These are phyloP conservation scores for Micromesistius poutassou DNA, from an alignment of 2,797 vertebrate genomes.

Conservation along the genomic window DNA sequence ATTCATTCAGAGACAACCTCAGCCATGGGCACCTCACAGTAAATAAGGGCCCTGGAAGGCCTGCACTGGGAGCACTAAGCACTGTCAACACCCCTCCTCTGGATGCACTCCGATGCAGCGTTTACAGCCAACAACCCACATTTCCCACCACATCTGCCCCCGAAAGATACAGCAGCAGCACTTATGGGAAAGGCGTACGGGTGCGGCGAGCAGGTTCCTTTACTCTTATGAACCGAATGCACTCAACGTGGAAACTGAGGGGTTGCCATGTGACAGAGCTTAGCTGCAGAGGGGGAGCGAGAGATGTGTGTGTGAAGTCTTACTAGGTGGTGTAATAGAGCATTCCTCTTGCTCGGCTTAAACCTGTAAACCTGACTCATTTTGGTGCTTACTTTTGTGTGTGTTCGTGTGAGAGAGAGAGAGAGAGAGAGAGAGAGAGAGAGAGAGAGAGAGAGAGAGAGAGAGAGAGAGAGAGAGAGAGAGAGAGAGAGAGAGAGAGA, in stretches of 20 bases:
- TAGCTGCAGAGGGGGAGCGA: conserved; percentile 66
- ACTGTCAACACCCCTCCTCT: conserved; percentile 54
- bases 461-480: conserved; percentile 32
- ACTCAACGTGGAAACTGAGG: conserved; percentile 61
- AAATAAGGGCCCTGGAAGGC: conserved; percentile 59
- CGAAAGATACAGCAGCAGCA: conserved; percentile 28
- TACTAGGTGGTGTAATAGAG: conserved; percentile 66
- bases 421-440: not conserved
- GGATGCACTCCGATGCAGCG: conserved; percentile 22
- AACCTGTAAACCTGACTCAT: conserved; percentile 3
- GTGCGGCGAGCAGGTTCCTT: conserved; percentile 30
- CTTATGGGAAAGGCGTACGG: not conserved
- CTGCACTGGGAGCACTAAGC: conserved; percentile 32
- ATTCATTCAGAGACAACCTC: conserved; percentile 24
- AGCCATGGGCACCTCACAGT: conserved; percentile 46
- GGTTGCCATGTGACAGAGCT: conserved; percentile 68
- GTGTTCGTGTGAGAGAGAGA: not conserved
- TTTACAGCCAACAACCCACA: conserved; percentile 6
- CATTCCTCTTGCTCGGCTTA: conserved; percentile 53
- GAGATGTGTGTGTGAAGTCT: conserved; percentile 61
- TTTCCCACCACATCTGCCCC: conserved; percentile 66
- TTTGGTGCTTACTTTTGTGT: not conserved
- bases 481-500: conserved; percentile 43
- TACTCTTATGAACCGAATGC: conserved; percentile 53
- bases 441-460: not conserved